These are phyloP conservation scores for Meleagris gallopavo DNA, from an alignment of 2,113 vertebrate genomes.

Conservation along the genomic window DNA sequence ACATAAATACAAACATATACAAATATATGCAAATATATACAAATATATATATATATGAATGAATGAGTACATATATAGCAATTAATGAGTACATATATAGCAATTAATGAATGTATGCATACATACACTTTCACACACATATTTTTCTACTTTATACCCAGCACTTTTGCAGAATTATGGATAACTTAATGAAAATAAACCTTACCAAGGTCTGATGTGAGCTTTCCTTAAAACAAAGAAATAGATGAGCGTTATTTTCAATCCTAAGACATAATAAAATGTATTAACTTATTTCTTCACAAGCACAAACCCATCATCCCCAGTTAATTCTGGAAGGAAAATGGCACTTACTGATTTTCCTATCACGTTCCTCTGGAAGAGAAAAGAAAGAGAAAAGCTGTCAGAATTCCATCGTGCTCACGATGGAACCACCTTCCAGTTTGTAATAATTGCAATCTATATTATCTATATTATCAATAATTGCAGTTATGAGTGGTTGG, in stretches of 20 bases:
- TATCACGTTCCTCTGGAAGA: not conserved
- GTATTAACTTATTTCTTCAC: too few relatives aligned
- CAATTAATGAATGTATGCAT: too few relatives aligned
- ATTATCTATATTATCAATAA: too few relatives aligned
- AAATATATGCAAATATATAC: too few relatives aligned
- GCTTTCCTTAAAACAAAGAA: not conserved
- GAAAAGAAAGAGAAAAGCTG: not conserved
- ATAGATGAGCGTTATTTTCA: not conserved
- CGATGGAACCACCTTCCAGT: not conserved
- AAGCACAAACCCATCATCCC: too few relatives aligned
- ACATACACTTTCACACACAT: too few relatives aligned
- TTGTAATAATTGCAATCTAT: too few relatives aligned
- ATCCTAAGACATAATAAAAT: not conserved
- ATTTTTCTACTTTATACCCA: not conserved
- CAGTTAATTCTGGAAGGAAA: rapidly evolving
- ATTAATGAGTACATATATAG: too few relatives aligned
- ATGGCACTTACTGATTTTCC: not conserved
- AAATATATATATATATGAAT: too few relatives aligned
- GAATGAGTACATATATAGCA: not conserved
- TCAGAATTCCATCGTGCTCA: not conserved
- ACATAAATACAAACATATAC: too few relatives aligned
- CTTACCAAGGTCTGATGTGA: not conserved
- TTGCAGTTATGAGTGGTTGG: not conserved
- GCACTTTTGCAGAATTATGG: not conserved
- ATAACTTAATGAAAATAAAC: not conserved